Evolutionary conservation across 2,888 invertebrate species (phyloP), one percentile per base, ranked within the genome.

Genomic region (Cheilosia urbana): DNA sequence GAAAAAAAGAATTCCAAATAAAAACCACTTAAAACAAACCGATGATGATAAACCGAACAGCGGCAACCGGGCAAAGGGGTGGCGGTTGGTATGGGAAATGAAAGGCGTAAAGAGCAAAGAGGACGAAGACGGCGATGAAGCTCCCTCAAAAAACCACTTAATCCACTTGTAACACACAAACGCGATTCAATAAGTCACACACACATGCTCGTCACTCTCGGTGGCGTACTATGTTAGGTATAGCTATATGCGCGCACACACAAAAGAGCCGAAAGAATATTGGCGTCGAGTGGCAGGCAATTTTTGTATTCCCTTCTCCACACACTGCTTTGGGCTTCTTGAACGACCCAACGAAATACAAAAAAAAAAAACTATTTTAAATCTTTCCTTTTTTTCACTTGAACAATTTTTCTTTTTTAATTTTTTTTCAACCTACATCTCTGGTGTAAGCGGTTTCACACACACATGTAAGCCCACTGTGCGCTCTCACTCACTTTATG

Each of bases 161-260:
- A 85, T 85, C 85, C 85, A 85, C 85, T 85, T 85, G 85, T 81
- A 85, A 81, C 85, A 85, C 85, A 80, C 80, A 85, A 81, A 85
- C 81, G 85, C 85, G 85, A 85, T 85, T 85, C 81, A 85, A 85
- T 85, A 85, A 85, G 85, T 85, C 72, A 85, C 80, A 76, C 57
- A 68, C 47, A 79, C 51, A 69, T 57, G 62, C 37, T 13, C 37
- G 37, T 37, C 37, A 37, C 37, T 37, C 37, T 37, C 13, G 37
- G 13, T 37, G 37, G 37, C 15, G 19, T 27, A 65, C 49, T 30
- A 37, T 58, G 21, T 27, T n/a, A n/a, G n/a, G 19, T 24, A 66
- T 53, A 24, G 19, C 45, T 45, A n/a, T 57, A 73, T 73, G 30
- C 13, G 63, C 49, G 45, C 72, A 72, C 62, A 66, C 60, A 72